phyloP scores from a whole-genome alignment of 2,888 invertebrate species.

The Chrysopilus asiliformis region DNA sequence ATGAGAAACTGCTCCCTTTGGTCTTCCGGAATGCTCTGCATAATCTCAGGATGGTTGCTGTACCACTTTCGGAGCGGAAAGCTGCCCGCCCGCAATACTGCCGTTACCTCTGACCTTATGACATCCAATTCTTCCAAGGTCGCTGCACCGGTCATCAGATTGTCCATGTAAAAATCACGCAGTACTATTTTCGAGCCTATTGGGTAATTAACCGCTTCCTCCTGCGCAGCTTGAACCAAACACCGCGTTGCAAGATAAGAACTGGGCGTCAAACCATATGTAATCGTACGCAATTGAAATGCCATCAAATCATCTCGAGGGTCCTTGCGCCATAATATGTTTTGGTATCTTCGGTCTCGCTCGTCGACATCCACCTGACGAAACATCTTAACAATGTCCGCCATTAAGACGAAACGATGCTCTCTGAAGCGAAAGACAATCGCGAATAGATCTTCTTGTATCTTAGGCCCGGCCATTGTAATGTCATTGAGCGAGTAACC shows the following conservation, averaged over 20 bases:
- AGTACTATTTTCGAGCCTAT: constrained; percentile 34
- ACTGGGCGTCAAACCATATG: constrained; percentile 20
- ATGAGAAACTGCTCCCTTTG: background rate
- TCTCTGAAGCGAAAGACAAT: background rate
- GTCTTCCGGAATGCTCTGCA: constrained; percentile 3
- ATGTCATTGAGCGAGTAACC: background rate
- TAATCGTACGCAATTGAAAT: constrained; percentile 15
- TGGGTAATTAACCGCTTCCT: constrained; percentile 40
- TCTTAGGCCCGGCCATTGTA: background rate
- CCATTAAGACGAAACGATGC: background rate
- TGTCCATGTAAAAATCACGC: constrained; percentile 38
- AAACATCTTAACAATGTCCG: constrained; percentile 2
- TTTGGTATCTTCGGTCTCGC: constrained; percentile 16
- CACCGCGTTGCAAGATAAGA: constrained; percentile 30
- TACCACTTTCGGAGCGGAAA: constrained; percentile 8
- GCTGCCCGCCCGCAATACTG: constrained; percentile 1
- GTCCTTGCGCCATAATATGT: constrained; percentile 30
- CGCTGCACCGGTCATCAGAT: constrained; percentile 25
- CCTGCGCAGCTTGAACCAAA: constrained; percentile 32
- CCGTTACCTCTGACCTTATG: background rate
- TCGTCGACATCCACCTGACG: background rate
- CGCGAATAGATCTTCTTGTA: background rate
- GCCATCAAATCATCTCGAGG: constrained; percentile 27
- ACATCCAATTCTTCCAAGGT: background rate
- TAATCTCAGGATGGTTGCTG: constrained; percentile 3